Evolutionary conservation across 2,797 vertebrate species (phyloP).

Genomic region (Pseudomugil tenellus): DNA sequence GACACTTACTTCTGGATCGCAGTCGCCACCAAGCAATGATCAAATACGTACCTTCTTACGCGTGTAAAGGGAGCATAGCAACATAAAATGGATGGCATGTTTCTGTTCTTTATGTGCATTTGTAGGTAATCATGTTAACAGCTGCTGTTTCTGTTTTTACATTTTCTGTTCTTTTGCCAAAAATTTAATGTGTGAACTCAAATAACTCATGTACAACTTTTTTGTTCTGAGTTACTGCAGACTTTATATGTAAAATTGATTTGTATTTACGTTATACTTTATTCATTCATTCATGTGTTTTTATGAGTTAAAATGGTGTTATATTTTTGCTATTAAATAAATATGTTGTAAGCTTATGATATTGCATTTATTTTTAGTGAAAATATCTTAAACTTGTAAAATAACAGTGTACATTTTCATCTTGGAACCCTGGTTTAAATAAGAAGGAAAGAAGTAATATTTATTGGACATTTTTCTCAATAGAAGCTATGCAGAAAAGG

Average conservation of each 20-base stretch:
- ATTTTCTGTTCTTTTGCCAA: slow-evolving; percentile 13
- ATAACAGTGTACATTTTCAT: too few relatives aligned
- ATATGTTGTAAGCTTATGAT: slow-evolving; percentile 4
- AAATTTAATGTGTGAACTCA: background rate
- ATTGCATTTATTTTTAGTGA: background rate
- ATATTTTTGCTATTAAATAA: slow-evolving; percentile 56
- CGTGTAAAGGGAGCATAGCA: too few relatives aligned
- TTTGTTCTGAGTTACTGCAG: background rate
- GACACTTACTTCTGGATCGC: too few relatives aligned
- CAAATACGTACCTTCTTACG: too few relatives aligned
- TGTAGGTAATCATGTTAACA: slow-evolving; percentile 13
- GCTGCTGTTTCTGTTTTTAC: slow-evolving; percentile 9
- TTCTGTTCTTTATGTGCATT: slow-evolving; percentile 6
- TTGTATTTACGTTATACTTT: background rate
- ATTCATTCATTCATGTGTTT: background rate
- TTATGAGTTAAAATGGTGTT: slow-evolving; percentile 17
- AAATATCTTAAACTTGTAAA: background rate
- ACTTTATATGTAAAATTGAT: slow-evolving; percentile 6
- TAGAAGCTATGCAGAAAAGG: background rate
- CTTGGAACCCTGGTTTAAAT: background rate
- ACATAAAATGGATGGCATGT: too few relatives aligned
- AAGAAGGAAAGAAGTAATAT: background rate
- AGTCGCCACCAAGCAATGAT: too few relatives aligned
- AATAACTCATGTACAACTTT: background rate
- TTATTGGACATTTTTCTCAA: background rate